A percentile compares a stretch with the other conserved stretches of the same genome.
These are phyloP conservation scores for Xiphias gladius DNA, from an alignment of 2,113 vertebrate species.

Conservation along the genomic window DNA sequence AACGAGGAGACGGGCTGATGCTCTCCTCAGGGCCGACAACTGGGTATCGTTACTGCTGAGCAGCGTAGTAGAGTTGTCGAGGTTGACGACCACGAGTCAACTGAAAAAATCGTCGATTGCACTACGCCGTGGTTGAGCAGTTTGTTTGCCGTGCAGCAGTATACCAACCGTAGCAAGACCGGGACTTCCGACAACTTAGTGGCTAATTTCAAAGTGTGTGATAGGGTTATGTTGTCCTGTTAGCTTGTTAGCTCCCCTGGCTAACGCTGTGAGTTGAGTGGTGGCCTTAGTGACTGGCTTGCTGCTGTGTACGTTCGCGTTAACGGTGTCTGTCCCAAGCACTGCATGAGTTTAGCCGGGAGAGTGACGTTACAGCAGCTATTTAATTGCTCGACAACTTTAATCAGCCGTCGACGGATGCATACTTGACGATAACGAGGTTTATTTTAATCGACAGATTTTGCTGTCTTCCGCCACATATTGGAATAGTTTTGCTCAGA, in stretches of 20 bases:
- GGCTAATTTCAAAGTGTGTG: slow-evolving; percentile 57
- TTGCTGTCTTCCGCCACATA: slow-evolving; percentile 13
- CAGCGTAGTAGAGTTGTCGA: slow-evolving; percentile 53
- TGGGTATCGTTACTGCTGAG: slow-evolving; percentile 55
- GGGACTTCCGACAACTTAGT: slow-evolving; percentile 59
- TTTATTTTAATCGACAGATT: neutral
- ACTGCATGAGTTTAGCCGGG: slow-evolving; percentile 10
- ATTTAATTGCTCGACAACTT: neutral
- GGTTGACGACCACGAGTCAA: slow-evolving; percentile 3
- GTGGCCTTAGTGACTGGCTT: slow-evolving; percentile 64
- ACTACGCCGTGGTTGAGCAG: neutral
- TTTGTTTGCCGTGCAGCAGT: neutral
- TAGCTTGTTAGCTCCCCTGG: slow-evolving; percentile 73
- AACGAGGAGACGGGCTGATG: slow-evolving; percentile 77
- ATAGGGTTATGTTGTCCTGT: slow-evolving; percentile 70
- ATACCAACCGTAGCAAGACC: too few species aligned
- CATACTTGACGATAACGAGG: neutral
- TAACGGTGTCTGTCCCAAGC: slow-evolving; percentile 22
- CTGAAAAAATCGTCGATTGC: neutral
- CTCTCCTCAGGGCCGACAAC: slow-evolving; percentile 78
- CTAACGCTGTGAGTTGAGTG: slow-evolving; percentile 70
- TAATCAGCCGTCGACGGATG: neutral
- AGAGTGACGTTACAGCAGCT: neutral
- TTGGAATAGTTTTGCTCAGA: neutral
- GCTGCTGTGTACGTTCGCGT: slow-evolving; percentile 23